Conservation (phyloP, 2,888 invertebrate genomes). For the Synergus itoensis region DNA sequence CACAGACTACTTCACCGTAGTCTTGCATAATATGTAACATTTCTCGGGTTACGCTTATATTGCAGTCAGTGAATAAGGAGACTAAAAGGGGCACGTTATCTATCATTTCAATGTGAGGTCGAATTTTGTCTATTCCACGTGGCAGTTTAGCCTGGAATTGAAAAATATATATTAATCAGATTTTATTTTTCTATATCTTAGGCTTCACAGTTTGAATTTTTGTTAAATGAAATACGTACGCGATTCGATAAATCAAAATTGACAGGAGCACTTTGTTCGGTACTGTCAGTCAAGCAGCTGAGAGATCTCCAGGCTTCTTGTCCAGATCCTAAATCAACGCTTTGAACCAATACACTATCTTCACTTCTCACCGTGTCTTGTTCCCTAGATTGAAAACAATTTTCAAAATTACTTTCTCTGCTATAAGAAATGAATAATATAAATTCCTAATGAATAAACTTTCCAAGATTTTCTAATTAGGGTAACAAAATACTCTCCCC, state of each 20-base stretch:
- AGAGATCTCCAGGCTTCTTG: conserved; percentile 89
- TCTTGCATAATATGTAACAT: conserved; percentile 98
- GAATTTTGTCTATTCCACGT: conserved; percentile 96
- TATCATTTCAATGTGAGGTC: conserved; percentile 95
- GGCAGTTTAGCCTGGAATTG: conserved; percentile 91
- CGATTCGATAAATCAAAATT: conserved; percentile 96
- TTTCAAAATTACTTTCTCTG: not conserved
- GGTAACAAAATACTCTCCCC: not conserved
- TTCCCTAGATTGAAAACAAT: conserved; percentile 50
- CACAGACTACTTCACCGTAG: conserved; percentile 97
- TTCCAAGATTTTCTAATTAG: not conserved
- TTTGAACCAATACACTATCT: conserved; percentile 78
- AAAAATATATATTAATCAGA: conserved; percentile 25
- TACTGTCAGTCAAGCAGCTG: conserved; percentile 92
- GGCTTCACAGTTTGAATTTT: not conserved
- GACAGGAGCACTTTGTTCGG: conserved; percentile 93
- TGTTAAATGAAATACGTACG: conserved; percentile 78
- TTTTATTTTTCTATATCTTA: not conserved
- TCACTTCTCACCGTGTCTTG: conserved; percentile 72
- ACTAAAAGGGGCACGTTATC: conserved; percentile 99
- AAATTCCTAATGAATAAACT: not conserved
- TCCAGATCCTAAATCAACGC: conserved; percentile 79
- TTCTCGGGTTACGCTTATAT: conserved; percentile 91
- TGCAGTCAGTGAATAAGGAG: conserved; percentile 98
- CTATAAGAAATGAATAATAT: not conserved